Conservation (phyloP, 2,113 vertebrate genomes). For the Cochlearius cochlearius region DNA sequence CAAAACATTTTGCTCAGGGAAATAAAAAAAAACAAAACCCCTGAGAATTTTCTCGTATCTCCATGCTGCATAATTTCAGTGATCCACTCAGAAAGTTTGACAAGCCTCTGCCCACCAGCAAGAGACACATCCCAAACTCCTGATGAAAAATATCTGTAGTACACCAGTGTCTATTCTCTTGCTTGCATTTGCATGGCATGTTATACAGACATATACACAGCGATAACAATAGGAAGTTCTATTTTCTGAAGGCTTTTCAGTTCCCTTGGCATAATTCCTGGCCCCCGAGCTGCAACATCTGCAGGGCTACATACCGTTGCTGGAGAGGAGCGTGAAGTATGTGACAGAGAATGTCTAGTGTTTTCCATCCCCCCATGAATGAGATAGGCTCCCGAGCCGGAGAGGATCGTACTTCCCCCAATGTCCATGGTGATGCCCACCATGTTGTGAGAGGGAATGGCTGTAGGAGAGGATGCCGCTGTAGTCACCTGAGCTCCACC, state of each 20-base stretch:
- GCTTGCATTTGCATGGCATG: not conserved
- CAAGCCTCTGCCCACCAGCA: not conserved
- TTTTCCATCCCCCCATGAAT: constrained; percentile 93
- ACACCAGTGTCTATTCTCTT: constrained; percentile 35
- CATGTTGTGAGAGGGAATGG: constrained; percentile 90
- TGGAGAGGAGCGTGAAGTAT: constrained; percentile 94
- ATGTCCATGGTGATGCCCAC: constrained; percentile 97
- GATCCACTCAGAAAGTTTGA: not conserved
- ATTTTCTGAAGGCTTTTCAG: constrained; percentile 42
- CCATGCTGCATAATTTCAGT: not conserved
- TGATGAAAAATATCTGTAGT: fast-evolving
- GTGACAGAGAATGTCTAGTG: constrained; percentile 87
- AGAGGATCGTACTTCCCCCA: constrained; percentile 89
- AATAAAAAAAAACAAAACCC: too few species aligned
- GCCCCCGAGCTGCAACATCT: constrained; percentile 6
- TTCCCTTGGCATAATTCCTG: constrained; percentile 22
- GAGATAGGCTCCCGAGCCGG: constrained; percentile 91
- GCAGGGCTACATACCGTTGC: constrained; percentile 87
- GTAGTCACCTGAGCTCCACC: constrained; percentile 89
- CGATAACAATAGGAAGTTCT: not conserved
- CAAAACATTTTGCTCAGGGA: not conserved
- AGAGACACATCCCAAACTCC: not conserved
- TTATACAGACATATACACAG: not conserved
- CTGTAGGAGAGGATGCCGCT: constrained; percentile 87
- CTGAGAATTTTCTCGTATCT: not conserved